These are phyloP conservation scores for Hydrophis major DNA, from an alignment of 2,797 vertebrate genomes.

Conservation along the genomic window DNA sequence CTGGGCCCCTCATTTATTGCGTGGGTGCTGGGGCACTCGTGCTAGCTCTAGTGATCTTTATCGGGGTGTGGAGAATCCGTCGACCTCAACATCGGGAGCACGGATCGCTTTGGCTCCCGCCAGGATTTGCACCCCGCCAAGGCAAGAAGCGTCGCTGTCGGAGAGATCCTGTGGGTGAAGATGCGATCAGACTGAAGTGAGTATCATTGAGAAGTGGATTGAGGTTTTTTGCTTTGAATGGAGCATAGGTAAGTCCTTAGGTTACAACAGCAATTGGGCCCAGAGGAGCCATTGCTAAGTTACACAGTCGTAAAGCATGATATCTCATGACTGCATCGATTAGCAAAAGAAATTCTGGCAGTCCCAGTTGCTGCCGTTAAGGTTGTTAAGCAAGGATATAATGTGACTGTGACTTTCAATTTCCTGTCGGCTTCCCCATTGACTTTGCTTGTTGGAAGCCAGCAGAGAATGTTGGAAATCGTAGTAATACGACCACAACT, in stretches of 20 bases:
- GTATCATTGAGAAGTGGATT: conserved; percentile 7
- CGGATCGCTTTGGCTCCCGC: conserved; percentile 68
- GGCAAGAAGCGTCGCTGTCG: conserved; percentile 75
- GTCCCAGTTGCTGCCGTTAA: background rate
- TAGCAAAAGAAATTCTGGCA: background rate
- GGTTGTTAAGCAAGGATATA: background rate
- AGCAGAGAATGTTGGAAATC: background rate
- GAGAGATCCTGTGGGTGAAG: conserved; percentile 86
- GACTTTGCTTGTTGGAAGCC: background rate
- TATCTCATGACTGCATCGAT: background rate
- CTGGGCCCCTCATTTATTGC: conserved; percentile 74
- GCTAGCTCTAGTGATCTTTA: conserved; percentile 68
- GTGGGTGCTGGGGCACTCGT: conserved; percentile 67
- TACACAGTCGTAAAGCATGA: background rate
- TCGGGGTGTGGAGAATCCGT: conserved; percentile 73
- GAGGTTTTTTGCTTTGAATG: background rate
- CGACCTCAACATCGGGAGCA: conserved; percentile 61
- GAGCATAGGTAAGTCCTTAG: background rate
- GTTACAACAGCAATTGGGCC: background rate
- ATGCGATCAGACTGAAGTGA: conserved; percentile 85
- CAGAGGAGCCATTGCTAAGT: background rate
- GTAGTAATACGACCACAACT: background rate
- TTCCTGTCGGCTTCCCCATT: background rate
- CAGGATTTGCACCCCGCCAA: conserved; percentile 56
- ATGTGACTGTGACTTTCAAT: background rate